phyloP scores from a whole-genome alignment of 2,888 invertebrate genomes.

The Cancer borealis region DNA sequence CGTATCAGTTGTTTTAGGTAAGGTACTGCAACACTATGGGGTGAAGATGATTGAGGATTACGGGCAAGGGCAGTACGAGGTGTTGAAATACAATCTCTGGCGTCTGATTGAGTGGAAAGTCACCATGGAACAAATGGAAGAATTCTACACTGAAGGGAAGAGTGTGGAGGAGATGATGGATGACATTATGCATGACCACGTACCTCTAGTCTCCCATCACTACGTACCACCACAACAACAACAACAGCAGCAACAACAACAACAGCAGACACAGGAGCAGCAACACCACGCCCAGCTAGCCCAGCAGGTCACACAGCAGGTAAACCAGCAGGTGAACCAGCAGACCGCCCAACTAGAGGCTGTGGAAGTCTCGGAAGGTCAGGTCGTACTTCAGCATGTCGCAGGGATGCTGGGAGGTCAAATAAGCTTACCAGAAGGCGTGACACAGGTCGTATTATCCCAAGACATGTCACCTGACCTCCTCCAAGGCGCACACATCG shows the following conservation, averaged over 20 bases:
- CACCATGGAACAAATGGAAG: conserved; percentile 77
- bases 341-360: conserved; percentile 69
- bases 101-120: conserved; percentile 77
- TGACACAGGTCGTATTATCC: conserved; percentile 76
- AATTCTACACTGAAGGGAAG: conserved; percentile 76
- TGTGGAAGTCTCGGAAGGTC: conserved; percentile 73
- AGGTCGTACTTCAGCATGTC: conserved; percentile 69
- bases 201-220: conserved; percentile 75
- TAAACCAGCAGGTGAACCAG: conserved; percentile 45
- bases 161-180: conserved; percentile 77
- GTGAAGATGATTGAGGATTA: conserved; percentile 77
- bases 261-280: neutral
- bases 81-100: conserved; percentile 77
- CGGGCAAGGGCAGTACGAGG: conserved; percentile 77
- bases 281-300: neutral
- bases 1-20: conserved; percentile 75
- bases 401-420: conserved; percentile 72
- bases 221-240: conserved; percentile 66
- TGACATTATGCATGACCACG: conserved; percentile 77
- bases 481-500: conserved; percentile 76
- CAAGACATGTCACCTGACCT: conserved; percentile 77
- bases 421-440: conserved; percentile 74
- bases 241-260: neutral
- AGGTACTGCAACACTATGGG: conserved; percentile 76
- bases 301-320: neutral